Percentiles rank a stretch among this genome's conserved stretches.
These are phyloP conservation scores for Hetaerina americana DNA, from an alignment of 1,140 invertebrate genomes.

Conservation along the genomic window DNA sequence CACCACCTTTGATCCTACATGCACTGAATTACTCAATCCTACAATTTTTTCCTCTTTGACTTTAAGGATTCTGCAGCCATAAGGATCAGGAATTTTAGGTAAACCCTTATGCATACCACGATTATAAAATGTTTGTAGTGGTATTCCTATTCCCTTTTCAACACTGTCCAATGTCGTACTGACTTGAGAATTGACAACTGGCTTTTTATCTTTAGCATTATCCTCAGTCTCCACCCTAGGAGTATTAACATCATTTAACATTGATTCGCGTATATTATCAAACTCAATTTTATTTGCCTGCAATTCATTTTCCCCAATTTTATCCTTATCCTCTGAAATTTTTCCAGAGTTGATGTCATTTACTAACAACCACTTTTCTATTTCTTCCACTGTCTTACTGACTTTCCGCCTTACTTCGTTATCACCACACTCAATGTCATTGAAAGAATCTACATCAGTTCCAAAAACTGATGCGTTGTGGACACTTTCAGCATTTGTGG, in stretches of 20 bases:
- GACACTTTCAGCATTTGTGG: slow-evolving; percentile 4
- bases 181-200: not conserved
- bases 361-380: not conserved
- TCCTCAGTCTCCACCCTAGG: not conserved
- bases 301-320: not conserved
- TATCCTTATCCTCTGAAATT: not conserved
- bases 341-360: not conserved
- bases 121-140: not conserved
- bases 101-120: too few species aligned
- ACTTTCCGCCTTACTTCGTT: not conserved
- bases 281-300: not conserved
- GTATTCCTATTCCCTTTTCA: not conserved
- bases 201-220: not conserved
- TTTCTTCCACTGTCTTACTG: not conserved
- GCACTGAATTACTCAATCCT: too few species aligned
- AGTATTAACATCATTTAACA: not conserved
- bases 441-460: not conserved
- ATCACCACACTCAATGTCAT: not conserved
- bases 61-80: not conserved
- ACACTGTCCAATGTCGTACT: not conserved
- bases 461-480: not conserved
- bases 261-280: not conserved
- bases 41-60: not conserved
- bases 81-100: not conserved
- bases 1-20: too few species aligned